A percentile compares a stretch with the other conserved stretches of the same genome.
These are phyloP conservation scores for Alosa alosa DNA, from an alignment of 2,113 vertebrate species.

Conservation along the genomic window DNA sequence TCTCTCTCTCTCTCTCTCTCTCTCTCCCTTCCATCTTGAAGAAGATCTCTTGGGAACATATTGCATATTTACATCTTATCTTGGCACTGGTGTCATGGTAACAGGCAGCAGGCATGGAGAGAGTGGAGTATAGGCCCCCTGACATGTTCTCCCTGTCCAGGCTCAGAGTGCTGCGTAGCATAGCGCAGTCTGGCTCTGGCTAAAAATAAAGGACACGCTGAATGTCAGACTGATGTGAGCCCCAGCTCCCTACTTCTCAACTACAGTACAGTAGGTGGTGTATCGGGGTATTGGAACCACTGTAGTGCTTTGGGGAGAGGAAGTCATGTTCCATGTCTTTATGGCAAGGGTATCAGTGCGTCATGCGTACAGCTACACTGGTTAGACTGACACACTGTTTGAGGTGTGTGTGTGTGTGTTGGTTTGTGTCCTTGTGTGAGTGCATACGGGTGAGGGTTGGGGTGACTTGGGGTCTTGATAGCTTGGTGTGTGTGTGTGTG, in stretches of 20 bases:
- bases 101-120: background rate
- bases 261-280: background rate
- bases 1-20: background rate
- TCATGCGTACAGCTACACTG: no score
- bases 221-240: background rate
- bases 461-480: background rate
- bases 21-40: background rate
- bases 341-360: background rate
- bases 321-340: background rate
- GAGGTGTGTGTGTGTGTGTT: background rate
- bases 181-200: background rate
- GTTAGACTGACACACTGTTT: no score
- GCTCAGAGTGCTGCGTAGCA: background rate
- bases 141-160: background rate
- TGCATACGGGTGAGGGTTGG: background rate
- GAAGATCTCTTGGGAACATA: background rate
- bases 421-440: background rate
- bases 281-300: background rate
- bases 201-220: background rate
- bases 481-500: conserved; percentile 22
- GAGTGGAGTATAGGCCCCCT: background rate
- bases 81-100: background rate
- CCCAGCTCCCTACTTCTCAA: background rate
- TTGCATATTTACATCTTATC: background rate
- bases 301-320: background rate